phyloP scores from a whole-genome alignment of 2,888 invertebrate genomes.

The Meloe dianella region DNA sequence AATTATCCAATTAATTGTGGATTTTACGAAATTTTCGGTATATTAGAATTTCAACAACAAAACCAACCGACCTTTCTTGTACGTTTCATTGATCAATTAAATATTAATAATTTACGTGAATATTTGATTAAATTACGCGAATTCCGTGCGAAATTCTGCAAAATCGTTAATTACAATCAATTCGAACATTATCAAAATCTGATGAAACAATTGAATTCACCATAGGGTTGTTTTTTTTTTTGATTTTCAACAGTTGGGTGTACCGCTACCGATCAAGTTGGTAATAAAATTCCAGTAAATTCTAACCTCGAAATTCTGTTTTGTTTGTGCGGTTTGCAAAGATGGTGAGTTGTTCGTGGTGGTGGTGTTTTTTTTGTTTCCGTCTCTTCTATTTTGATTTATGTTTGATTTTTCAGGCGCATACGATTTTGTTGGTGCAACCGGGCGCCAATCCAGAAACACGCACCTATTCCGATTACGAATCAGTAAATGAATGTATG shows the following conservation, averaged over 20 bases:
- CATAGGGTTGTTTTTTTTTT: neutral
- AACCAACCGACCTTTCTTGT: neutral
- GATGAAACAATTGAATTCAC: neutral
- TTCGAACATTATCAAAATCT: neutral
- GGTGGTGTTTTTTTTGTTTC: neutral
- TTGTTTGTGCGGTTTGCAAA: neutral
- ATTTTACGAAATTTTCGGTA: neutral
- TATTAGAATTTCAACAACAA: neutral
- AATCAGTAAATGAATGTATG: conserved; percentile 97
- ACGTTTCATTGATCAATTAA: neutral
- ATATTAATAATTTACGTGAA: neutral
- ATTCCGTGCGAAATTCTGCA: neutral
- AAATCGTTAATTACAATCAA: neutral
- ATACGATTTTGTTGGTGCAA: conserved; percentile 95
- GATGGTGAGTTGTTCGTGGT: neutral
- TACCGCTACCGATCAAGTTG: no score
- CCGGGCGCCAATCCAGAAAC: conserved; percentile 93
- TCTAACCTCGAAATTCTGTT: neutral
- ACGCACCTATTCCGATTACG: conserved; percentile 97
- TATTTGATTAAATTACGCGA: neutral
- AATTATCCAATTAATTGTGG: neutral
- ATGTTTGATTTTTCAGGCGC: conserved; percentile 70
- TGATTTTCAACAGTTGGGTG: neutral
- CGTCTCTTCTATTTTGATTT: no score
- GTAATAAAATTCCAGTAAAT: neutral